Percentiles rank a stretch among this genome's conserved stretches.
These are phyloP conservation scores for Limosa lapponica DNA, from an alignment of 2,797 vertebrate genomes.

Conservation along the genomic window DNA sequence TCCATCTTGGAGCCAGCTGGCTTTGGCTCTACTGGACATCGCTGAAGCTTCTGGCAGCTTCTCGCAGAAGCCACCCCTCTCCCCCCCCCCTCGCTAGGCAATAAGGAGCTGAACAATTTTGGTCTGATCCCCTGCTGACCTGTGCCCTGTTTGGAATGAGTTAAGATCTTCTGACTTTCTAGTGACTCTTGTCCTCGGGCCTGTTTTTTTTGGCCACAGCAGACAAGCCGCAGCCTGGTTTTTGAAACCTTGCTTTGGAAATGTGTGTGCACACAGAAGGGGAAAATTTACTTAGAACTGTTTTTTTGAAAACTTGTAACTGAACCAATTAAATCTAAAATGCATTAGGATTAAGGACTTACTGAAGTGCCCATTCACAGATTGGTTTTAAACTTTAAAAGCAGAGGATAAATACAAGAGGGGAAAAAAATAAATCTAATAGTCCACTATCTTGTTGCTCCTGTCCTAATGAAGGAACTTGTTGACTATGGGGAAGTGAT, in stretches of 20 bases:
- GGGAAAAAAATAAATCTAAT: background rate
- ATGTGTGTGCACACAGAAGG: rapidly evolving
- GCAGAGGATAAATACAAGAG: background rate
- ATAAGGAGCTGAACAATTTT: background rate
- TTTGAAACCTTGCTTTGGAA: background rate
- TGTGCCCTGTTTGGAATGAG: background rate
- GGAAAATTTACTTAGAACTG: background rate
- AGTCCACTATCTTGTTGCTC: rapidly evolving
- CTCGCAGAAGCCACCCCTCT: background rate
- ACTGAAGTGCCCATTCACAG: background rate
- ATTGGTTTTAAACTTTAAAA: background rate
- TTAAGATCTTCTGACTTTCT: background rate
- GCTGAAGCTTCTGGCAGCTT: background rate
- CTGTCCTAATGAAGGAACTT: background rate
- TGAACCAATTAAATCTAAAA: background rate
- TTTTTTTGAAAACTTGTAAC: background rate
- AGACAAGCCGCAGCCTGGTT: background rate
- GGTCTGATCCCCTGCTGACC: background rate
- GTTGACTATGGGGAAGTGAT: background rate
- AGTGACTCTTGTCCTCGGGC: background rate
- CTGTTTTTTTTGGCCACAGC: background rate
- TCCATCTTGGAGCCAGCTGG: background rate
- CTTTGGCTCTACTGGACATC: background rate
- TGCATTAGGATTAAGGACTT: background rate
- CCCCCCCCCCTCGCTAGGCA: background rate